Conservation (phyloP, 2,113 vertebrate genomes). For the Podilymbus podiceps region DNA sequence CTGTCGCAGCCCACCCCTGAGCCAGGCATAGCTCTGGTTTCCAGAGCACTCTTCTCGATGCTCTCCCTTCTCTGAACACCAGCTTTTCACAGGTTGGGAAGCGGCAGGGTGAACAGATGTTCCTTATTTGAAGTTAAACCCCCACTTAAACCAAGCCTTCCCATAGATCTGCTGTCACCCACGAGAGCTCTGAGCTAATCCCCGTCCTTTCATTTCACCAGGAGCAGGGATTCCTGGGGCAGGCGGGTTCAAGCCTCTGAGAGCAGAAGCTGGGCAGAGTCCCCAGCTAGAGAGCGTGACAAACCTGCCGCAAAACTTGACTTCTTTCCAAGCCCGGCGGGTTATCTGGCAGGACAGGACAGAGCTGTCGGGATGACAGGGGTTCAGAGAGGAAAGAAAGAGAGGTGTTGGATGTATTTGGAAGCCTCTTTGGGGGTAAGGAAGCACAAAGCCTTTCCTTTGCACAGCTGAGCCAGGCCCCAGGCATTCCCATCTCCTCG, state of each 20-base stretch:
- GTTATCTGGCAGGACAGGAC: neutral
- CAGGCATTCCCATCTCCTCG: neutral
- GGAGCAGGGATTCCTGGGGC: neutral
- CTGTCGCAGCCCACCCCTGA: neutral
- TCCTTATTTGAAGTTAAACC: neutral
- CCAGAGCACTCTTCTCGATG: fast-evolving
- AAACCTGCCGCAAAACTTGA: neutral
- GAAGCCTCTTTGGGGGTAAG: neutral
- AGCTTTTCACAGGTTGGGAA: neutral
- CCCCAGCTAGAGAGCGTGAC: neutral
- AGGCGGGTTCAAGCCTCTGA: neutral
- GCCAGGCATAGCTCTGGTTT: neutral
- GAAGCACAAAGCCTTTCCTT: neutral
- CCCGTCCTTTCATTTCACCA: neutral
- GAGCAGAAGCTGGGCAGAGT: neutral
- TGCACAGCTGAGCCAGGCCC: neutral
- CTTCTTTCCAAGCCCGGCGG: neutral
- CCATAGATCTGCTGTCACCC: neutral
- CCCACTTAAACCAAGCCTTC: neutral
- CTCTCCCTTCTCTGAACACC: neutral
- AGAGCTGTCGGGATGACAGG: neutral
- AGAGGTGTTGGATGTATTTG: neutral
- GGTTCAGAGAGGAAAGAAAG: neutral
- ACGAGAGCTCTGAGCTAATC: neutral
- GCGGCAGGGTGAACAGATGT: constrained; percentile 24